Percentiles rank a stretch among this genome's conserved stretches.
These are phyloP conservation scores for Electrona antarctica DNA, from an alignment of 2,113 vertebrate species.

Conservation along the genomic window DNA sequence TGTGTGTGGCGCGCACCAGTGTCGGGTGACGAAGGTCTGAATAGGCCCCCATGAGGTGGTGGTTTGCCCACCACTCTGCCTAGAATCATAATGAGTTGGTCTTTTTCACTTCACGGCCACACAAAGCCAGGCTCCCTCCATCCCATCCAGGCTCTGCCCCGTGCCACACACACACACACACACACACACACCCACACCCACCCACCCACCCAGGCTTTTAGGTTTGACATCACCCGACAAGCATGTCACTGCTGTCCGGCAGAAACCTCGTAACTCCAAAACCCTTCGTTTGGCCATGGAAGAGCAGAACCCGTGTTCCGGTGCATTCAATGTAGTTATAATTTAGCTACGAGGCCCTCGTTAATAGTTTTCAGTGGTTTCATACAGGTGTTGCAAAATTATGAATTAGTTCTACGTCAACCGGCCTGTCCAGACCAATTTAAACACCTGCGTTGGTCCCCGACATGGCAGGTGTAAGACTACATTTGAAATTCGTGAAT, in stretches of 20 bases:
- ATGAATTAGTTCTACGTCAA: too few relatives aligned
- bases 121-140: conserved; percentile 63
- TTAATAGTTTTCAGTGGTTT: too few relatives aligned
- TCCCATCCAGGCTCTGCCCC: conserved; percentile 48
- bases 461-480: too few relatives aligned
- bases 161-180: conserved; percentile 43
- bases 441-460: too few relatives aligned
- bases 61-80: conserved; percentile 66
- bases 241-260: neutral
- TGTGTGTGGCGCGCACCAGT: conserved; percentile 6
- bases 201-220: conserved; percentile 33
- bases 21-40: conserved; percentile 44
- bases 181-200: conserved; percentile 40
- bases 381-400: too few relatives aligned
- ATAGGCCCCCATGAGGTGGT: conserved; percentile 54
- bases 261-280: too few relatives aligned
- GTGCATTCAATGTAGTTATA: too few relatives aligned
- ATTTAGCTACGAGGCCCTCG: too few relatives aligned
- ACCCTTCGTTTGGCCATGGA: too few relatives aligned
- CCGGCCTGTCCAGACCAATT: too few relatives aligned
- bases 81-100: conserved; percentile 76
- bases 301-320: too few relatives aligned
- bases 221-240: conserved; percentile 50
- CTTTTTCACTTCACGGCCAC: conserved; percentile 55
- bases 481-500: too few relatives aligned